These are phyloP conservation scores for Manis pentadactyla DNA, from an alignment of 2,797 vertebrate genomes.

Conservation along the genomic window DNA sequence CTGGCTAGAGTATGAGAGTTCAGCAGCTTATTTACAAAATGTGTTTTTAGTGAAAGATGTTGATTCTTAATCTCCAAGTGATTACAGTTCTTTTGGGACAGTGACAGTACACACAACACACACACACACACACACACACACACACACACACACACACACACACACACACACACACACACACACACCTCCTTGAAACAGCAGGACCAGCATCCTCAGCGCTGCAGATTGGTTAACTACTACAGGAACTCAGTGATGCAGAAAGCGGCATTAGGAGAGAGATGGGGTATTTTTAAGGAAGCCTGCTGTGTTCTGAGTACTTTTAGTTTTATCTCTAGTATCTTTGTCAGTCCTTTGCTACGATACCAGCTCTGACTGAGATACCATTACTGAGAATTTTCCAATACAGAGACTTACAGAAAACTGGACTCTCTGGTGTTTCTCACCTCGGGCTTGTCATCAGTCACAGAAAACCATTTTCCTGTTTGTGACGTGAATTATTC, in stretches of 20 bases:
- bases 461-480: slow-evolving; percentile 33
- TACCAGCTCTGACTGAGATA: neutral
- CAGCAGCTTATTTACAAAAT: neutral
- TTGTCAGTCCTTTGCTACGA: neutral
- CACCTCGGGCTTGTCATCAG: neutral
- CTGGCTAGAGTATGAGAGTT: neutral
- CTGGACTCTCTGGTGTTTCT: neutral
- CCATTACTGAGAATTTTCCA: neutral
- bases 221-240: neutral
- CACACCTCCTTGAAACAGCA: too few relatives aligned
- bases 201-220: neutral
- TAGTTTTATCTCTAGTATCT: neutral
- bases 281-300: neutral
- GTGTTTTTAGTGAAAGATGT: neutral
- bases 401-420: neutral
- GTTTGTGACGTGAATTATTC: slow-evolving; percentile 32
- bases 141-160: neutral
- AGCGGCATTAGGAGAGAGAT: neutral
- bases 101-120: neutral
- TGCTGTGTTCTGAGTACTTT: neutral
- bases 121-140: neutral
- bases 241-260: neutral
- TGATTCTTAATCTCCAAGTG: neutral
- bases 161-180: neutral
- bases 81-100: neutral